A percentile compares a stretch with the other conserved stretches of the same genome.
Conservation (phyloP, 2,797 vertebrate species). For the Liparis tanakae region DNA sequence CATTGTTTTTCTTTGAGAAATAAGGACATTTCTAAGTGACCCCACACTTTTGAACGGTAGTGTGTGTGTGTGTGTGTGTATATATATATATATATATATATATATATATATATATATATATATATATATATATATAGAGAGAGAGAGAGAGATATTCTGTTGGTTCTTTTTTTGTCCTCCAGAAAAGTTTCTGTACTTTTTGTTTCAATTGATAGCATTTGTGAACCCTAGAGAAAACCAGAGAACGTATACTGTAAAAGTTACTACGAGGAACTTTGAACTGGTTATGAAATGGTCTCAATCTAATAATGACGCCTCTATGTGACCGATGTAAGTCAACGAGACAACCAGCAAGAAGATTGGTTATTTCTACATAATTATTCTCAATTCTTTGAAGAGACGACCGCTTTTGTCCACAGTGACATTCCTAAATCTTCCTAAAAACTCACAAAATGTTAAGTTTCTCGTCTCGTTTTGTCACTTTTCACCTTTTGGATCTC, state of each 20-base stretch:
- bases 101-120: no score
- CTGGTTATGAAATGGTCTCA: not conserved
- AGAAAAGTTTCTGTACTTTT: conserved; percentile 52
- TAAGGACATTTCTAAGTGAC: no score
- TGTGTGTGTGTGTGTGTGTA: no score
- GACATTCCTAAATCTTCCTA: not conserved
- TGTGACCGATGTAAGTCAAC: no score
- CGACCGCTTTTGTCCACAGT: not conserved
- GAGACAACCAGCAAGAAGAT: not conserved
- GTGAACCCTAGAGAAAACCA: conserved; percentile 62
- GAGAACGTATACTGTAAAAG: conserved; percentile 7
- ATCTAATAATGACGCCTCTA: not conserved
- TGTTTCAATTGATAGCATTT: conserved; percentile 68
- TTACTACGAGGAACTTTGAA: not conserved
- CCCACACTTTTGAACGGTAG: no score
- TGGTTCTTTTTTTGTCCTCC: conserved; percentile 49
- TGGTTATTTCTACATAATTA: not conserved
- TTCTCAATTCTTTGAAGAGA: no score
- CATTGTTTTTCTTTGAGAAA: no score
- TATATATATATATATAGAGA: conserved; percentile 71
- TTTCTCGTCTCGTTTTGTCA: not conserved
- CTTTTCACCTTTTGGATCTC: not conserved
- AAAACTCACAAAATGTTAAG: not conserved
- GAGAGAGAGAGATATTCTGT: conserved; percentile 54
- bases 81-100: no score